phyloP scores from a whole-genome alignment of 2,113 vertebrate genomes.

The Apteryx mantelli region DNA sequence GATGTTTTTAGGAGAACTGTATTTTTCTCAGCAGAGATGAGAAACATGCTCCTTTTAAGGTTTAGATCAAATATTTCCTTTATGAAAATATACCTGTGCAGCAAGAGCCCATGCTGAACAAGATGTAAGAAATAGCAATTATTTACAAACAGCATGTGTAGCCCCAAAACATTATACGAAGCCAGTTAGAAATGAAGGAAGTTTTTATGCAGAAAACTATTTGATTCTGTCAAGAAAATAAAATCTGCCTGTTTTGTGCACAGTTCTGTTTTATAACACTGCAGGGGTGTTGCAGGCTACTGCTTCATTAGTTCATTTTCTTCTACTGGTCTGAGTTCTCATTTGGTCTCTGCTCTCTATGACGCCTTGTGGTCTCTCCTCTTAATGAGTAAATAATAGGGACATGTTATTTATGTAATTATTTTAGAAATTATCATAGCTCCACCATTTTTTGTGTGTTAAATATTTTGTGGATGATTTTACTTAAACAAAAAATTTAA shows the following conservation, averaged over 20 bases:
- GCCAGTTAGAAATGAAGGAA: not conserved
- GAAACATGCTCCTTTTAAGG: not conserved
- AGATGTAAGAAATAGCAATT: not conserved
- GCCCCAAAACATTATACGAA: not conserved
- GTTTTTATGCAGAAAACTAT: not conserved
- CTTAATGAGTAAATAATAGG: not conserved
- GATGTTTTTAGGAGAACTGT: not conserved
- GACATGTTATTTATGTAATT: accelerated
- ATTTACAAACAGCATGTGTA: not conserved
- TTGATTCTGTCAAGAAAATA: not conserved
- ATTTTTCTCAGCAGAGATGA: not conserved
- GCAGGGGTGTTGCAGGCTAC: not conserved
- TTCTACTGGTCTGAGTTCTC: not conserved
- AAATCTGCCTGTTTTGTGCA: not conserved
- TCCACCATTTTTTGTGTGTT: not conserved
- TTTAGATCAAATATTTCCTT: not conserved
- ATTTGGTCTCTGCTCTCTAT: not conserved
- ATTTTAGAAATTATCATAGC: not conserved
- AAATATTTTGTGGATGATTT: not conserved
- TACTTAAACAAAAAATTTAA: not conserved
- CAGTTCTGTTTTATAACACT: not conserved
- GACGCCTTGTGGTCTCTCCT: not conserved
- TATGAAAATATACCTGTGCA: not conserved
- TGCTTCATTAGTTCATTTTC: not conserved
- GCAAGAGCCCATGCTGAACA: not conserved